Evolutionary conservation across 2,888 invertebrate species (phyloP), one percentile per base, ranked within the genome.

Genomic region (Ischnus inquisitorius): DNA sequence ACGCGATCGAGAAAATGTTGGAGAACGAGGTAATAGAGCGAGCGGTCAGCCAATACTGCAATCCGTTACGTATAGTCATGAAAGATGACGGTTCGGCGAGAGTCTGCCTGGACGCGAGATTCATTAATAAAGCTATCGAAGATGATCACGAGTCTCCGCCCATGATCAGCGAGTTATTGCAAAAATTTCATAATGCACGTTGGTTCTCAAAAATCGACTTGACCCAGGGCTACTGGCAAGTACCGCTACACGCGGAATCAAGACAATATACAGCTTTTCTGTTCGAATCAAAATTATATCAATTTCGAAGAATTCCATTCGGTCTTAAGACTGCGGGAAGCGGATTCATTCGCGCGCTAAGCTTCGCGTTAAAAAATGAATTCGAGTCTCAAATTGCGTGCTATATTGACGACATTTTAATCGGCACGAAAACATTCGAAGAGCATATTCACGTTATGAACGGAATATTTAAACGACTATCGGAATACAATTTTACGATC

Each of bases 241-340:
- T 60, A 4, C 60, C 60, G 10, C 54, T 89, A 16, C 62, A 76
- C 10, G 25, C 60, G 12, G 76, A 83, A n/a, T 83, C 85, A 16
- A 19, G 84, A 25, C 76, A 82, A 46, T 87, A 82, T 69, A 88
- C 87, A 0, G 89, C 86, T 0, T 89, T 90, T 82, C 46, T 86
- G 4, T 75, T 86, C 68, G 69, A 84, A 22, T 79, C 82, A 1
- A 67, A 79, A 22, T 72, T 87, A 5, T 91, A 89, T 75, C 87
- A 87, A 46, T 91, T 88, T 69, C 82, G 87, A 54, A 86, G 90
- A 16, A 65, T 91, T 14, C 90, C 90, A 0, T 91, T 90, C 68
- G 91, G 90, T 6, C 60, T 91, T 19, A 89, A 89, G 72, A 88
- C 87, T 0, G 87, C 87, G 2, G 89, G 88, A 3, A 85, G 84